Evolutionary conservation across 2,113 vertebrate species (phyloP), one percentile per base, ranked within the genome.

Genomic region (Oxygymnocypris stewartii): DNA sequence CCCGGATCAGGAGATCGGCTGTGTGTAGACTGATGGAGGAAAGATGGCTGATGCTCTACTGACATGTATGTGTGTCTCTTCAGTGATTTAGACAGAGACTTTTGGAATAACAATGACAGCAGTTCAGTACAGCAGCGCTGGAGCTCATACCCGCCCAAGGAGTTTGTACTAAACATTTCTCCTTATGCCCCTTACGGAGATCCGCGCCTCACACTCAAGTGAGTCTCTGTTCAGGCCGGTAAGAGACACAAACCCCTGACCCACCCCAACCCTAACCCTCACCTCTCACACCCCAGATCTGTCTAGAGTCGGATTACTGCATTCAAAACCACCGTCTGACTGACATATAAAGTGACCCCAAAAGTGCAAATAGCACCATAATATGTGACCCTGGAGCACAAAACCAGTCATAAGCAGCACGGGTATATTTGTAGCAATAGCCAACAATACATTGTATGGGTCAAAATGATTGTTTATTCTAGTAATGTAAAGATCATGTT

Each of bases 71-170:
- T 84, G 83, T 76, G 51, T 89, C 57, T 86, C 95, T 95, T 92
- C 96, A 99, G 97, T 90, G 98, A 99, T 95, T 96, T 99, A 96
- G 98, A 99, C 97, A 97, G 97, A 99, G 98, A 99, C 96, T 99
- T 99, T 97, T 99, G 98, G 98, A 99, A 99, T 97, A 99, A 99
- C 97, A 99, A 99, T 96, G 98, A 99, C 95, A 99, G 96, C 97
- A 97, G 96, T 96, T 97, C 98, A 95, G 96, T 98, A 94, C 98
- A 99, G 93, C 98, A 99, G 97, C 97, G 99, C 95, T 99, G 98
- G 98, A 99, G 96, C 92, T 99, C 97, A 95, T 99, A 99, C 93
- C 98, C 98, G 91, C 98, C 98, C 93, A 99, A 99, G 96, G 98
- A 99, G 96, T 99, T 99, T 96, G 97, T 99, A 91, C 96, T 99